Conservation (phyloP, 2,888 invertebrate genomes). For the Ecliptopera silaceata region DNA sequence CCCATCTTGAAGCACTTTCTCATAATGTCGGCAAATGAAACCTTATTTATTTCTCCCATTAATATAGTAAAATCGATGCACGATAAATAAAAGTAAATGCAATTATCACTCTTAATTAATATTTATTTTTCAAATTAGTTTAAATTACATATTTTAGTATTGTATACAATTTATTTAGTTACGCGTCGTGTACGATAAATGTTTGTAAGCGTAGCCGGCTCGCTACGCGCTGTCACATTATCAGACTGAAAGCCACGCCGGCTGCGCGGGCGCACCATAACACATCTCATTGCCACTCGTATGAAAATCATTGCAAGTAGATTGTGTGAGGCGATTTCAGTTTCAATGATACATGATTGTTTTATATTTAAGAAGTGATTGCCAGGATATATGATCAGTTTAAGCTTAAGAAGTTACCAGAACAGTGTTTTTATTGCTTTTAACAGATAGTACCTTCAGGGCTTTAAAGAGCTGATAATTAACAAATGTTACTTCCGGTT, state of each 20-base stretch:
- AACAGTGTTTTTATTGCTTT: too few relatives aligned
- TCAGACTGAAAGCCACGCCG: slow-evolving; percentile 58
- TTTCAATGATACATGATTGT: neutral
- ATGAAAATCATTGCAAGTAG: slow-evolving; percentile 48
- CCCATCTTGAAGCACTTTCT: slow-evolving; percentile 80
- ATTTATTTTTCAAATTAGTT: neutral
- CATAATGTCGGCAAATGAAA: slow-evolving; percentile 66
- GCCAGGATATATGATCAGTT: neutral
- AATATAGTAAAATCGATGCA: slow-evolving; percentile 37
- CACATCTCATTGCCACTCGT: slow-evolving; percentile 68
- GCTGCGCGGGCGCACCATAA: slow-evolving; percentile 43
- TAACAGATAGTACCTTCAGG: too few relatives aligned
- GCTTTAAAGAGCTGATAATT: too few relatives aligned
- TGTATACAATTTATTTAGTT: slow-evolving; percentile 36
- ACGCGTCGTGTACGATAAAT: slow-evolving; percentile 40
- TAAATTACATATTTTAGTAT: slow-evolving; percentile 5
- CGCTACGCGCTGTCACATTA: slow-evolving; percentile 62
- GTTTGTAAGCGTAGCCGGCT: slow-evolving; percentile 54
- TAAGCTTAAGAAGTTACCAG: neutral
- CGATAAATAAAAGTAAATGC: slow-evolving; percentile 2
- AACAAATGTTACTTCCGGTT: too few relatives aligned
- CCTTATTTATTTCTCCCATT: slow-evolving; percentile 66
- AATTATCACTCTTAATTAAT: neutral
- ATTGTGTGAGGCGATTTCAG: slow-evolving; percentile 32
- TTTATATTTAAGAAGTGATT: neutral